phyloP scores from a whole-genome alignment of 2,888 invertebrate species.

The Drymonia ruficornis region DNA sequence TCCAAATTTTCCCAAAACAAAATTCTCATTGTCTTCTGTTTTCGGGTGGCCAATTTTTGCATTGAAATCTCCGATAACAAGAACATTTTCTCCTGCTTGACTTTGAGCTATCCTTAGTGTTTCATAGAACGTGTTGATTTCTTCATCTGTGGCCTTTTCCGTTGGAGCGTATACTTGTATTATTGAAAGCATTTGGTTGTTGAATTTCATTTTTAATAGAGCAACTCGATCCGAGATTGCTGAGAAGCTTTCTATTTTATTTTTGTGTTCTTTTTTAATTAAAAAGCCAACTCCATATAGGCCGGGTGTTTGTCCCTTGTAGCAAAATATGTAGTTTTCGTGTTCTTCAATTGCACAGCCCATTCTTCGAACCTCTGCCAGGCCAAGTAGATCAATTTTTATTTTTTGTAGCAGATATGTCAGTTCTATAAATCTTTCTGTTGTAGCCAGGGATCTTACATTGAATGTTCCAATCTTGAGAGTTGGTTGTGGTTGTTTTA shows the following conservation, averaged over 20 bases:
- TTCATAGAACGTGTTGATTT: slow-evolving; percentile 24
- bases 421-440: no score
- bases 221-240: slow-evolving; percentile 10
- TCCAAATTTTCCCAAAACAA: slow-evolving; percentile 18
- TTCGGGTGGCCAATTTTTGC: no score
- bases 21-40: slow-evolving; percentile 6
- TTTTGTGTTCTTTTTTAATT: slow-evolving; percentile 10
- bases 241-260: slow-evolving; percentile 4
- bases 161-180: slow-evolving; percentile 33
- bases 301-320: slow-evolving; percentile 7
- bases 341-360: slow-evolving; percentile 23
- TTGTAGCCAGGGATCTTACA: no score
- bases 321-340: slow-evolving; percentile 18
- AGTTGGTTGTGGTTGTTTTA: no score
- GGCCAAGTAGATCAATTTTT: neutral
- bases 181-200: slow-evolving; percentile 10
- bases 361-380: slow-evolving; percentile 21
- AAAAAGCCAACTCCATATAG: slow-evolving; percentile 13
- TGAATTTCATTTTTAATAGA: slow-evolving; percentile 2
- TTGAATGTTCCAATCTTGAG: no score
- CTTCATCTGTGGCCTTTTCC: slow-evolving; percentile 16
- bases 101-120: slow-evolving; percentile 16
- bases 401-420: neutral
- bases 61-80: slow-evolving; percentile 33
- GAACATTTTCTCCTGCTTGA: slow-evolving; percentile 9